Percentiles rank a stretch among this genome's conserved stretches.
Evolutionary conservation across 2,113 vertebrate genomes (phyloP).

Genomic region (Silurus glanis): DNA sequence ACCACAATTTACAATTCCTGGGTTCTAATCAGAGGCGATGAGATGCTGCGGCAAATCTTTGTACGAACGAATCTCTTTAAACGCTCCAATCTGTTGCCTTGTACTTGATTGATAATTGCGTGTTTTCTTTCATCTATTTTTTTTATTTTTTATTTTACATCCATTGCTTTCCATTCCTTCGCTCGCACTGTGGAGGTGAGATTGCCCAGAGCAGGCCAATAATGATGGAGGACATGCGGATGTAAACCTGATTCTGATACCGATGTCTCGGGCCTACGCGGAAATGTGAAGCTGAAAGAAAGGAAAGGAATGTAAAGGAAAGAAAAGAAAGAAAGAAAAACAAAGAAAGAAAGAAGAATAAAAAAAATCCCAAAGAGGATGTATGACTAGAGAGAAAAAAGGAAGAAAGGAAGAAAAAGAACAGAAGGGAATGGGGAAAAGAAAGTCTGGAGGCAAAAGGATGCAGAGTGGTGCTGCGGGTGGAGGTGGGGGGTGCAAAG

Average conservation of each 20-base stretch:
- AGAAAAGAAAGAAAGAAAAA: too few relatives aligned
- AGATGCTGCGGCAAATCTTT: conserved; percentile 91
- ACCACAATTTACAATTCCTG: conserved; percentile 98
- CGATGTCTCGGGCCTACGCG: conserved; percentile 62
- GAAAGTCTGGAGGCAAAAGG: too few relatives aligned
- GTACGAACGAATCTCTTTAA: conserved; percentile 93
- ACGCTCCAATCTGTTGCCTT: conserved; percentile 94
- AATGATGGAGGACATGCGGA: conserved; percentile 72
- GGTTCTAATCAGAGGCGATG: conserved; percentile 96
- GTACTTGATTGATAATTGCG: conserved; percentile 97
- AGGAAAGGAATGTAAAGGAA: too few relatives aligned
- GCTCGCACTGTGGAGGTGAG: conserved; percentile 77
- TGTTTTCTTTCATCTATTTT: conserved; percentile 61
- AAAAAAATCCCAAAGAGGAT: too few relatives aligned
- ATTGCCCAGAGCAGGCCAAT: conserved; percentile 76
- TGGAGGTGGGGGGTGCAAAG: too few relatives aligned
- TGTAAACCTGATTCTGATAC: conserved; percentile 47
- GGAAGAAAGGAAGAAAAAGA: too few relatives aligned
- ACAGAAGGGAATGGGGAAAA: too few relatives aligned
- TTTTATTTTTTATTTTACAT: background rate
- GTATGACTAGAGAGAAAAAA: too few relatives aligned
- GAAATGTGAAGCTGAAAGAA: too few relatives aligned
- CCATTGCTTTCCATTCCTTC: conserved; percentile 2
- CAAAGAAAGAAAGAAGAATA: too few relatives aligned
- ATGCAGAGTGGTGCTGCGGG: too few relatives aligned